phyloP scores from a whole-genome alignment of 2,888 invertebrate species.

The Leucophora obtusa region DNA sequence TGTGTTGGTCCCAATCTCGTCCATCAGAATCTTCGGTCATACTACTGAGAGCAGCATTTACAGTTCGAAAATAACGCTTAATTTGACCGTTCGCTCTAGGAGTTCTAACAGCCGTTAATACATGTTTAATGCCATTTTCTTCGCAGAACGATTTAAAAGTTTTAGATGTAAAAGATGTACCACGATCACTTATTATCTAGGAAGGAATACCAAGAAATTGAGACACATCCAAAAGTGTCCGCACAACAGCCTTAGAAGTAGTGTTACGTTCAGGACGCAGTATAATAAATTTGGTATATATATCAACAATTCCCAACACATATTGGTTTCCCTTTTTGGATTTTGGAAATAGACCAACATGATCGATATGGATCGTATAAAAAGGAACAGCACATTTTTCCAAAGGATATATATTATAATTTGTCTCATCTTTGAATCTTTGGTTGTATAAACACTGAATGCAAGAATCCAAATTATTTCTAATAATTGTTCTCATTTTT shows the following conservation, averaged over 20 bases:
- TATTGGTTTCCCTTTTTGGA: no score
- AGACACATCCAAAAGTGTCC: no score
- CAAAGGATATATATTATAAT: slow-evolving; percentile 47
- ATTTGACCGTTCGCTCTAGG: slow-evolving; percentile 38
- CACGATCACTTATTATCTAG: slow-evolving; percentile 26
- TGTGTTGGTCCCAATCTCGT: slow-evolving; percentile 57
- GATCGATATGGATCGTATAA: no score
- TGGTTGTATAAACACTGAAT: slow-evolving; percentile 56
- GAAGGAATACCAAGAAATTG: slow-evolving; percentile 1
- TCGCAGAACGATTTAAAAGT: no score
- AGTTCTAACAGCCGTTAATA: slow-evolving; percentile 33
- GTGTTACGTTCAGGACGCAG: slow-evolving; percentile 50
- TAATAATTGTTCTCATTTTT: slow-evolving; percentile 36
- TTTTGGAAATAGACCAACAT: no score
- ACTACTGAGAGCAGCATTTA: slow-evolving; percentile 30
- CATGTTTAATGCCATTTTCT: slow-evolving; percentile 32
- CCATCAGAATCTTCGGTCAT: slow-evolving; percentile 39
- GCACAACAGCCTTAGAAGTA: slow-evolving; percentile 9
- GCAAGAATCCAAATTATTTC: slow-evolving; percentile 49
- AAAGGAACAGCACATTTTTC: no score
- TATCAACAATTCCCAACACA: no score
- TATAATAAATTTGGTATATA: slow-evolving; percentile 50
- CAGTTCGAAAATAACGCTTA: slow-evolving; percentile 40
- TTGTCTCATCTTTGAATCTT: slow-evolving; percentile 41
- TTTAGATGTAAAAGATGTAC: slow-evolving; percentile 30